A percentile compares a stretch with the other conserved stretches of the same genome.
Evolutionary conservation across 2,888 invertebrate genomes (phyloP).

Genomic region (Rosalia funebris): DNA sequence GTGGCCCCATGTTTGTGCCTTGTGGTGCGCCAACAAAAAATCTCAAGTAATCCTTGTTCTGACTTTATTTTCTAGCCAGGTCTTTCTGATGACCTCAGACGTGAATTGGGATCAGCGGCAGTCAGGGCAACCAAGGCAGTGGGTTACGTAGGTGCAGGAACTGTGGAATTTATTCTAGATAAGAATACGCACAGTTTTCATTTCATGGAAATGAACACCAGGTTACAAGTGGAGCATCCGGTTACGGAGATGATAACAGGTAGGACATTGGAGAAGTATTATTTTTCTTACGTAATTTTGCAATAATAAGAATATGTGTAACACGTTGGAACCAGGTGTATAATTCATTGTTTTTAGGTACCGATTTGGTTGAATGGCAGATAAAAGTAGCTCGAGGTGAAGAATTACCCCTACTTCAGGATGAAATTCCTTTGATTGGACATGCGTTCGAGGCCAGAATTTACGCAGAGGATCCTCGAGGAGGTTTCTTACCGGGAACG

Average conservation of each 20-base stretch:
- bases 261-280: conserved; percentile 35
- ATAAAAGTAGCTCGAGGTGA: conserved; percentile 90
- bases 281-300: neutral
- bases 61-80: conserved; percentile 74
- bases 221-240: conserved; percentile 95
- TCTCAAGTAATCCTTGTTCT: too few relatives aligned
- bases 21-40: neutral
- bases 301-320: too few relatives aligned
- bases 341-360: conserved; percentile 67
- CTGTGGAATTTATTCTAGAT: conserved; percentile 97
- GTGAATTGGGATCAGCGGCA: conserved; percentile 87
- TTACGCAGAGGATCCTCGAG: conserved; percentile 89
- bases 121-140: conserved; percentile 95
- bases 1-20: neutral
- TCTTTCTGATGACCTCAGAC: conserved; percentile 78
- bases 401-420: conserved; percentile 81
- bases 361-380: conserved; percentile 99
- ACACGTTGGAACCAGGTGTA: too few relatives aligned
- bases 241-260: conserved; percentile 98
- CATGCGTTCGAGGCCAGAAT: conserved; percentile 97
- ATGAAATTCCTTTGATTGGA: conserved; percentile 80
- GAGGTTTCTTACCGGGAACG: conserved; percentile 93
- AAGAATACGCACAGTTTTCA: conserved; percentile 86
- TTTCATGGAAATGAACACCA: conserved; percentile 99
- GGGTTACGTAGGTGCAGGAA: conserved; percentile 96